Evolutionary conservation across 2,888 invertebrate species (phyloP).

Genomic region (Cheilosia grossa): DNA sequence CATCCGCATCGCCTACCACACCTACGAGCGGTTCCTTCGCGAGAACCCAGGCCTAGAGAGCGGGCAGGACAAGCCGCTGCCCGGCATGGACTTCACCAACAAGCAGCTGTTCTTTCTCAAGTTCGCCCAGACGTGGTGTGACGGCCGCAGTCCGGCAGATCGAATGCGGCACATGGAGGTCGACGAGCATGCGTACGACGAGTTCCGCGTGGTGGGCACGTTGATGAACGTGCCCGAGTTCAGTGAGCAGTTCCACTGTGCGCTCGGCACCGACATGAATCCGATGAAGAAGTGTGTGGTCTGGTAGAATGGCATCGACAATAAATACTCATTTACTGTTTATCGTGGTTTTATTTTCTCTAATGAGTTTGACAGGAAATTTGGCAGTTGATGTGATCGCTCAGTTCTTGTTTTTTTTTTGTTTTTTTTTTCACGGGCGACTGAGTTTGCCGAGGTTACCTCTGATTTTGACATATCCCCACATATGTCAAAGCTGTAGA

Average conservation of each 20-base stretch:
- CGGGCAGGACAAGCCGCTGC: constrained; percentile 86
- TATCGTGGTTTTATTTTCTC: constrained; percentile 11
- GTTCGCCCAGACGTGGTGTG: constrained; percentile 89
- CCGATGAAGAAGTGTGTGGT: constrained; percentile 93
- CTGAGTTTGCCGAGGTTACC: constrained; percentile 30
- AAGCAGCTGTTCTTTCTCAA: constrained; percentile 96
- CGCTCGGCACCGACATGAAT: constrained; percentile 91
- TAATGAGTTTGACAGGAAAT: neutral
- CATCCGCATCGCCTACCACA: constrained; percentile 93
- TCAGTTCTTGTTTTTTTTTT: neutral
- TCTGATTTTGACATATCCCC: constrained; percentile 1
- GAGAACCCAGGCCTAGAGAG: constrained; percentile 80
- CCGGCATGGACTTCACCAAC: constrained; percentile 93
- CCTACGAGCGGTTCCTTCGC: constrained; percentile 86
- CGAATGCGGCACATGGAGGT: constrained; percentile 88
- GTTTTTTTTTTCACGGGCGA: constrained; percentile 5
- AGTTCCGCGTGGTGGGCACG: constrained; percentile 93
- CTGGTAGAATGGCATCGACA: constrained; percentile 87
- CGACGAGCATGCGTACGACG: constrained; percentile 95
- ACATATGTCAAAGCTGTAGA: constrained; percentile 12
- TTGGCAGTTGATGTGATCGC: neutral
- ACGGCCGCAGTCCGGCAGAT: constrained; percentile 77
- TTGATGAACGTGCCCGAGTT: constrained; percentile 93
- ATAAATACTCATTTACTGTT: constrained; percentile 55
- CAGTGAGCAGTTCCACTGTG: constrained; percentile 90